A percentile compares a stretch with the other conserved stretches of the same genome.
These are phyloP conservation scores for Drosophila lacertosa DNA, from an alignment of 1,140 invertebrate species.

Conservation along the genomic window DNA sequence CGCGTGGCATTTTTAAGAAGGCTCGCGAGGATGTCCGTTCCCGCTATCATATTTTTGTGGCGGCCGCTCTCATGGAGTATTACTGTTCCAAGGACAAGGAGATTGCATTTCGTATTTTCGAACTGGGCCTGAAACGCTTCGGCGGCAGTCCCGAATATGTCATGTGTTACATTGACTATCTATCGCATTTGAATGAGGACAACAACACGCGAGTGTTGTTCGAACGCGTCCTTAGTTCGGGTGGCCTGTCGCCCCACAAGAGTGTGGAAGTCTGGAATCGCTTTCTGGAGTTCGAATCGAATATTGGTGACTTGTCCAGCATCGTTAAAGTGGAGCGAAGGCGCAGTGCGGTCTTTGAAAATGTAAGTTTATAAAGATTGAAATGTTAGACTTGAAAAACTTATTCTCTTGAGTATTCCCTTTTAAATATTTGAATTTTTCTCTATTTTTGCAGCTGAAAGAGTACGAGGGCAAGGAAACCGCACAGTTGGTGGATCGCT, in stretches of 20 bases:
- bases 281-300: constrained; percentile 99
- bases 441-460: constrained; percentile 89
- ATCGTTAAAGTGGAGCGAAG: constrained; percentile 99
- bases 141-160: constrained; percentile 97
- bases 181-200: constrained; percentile 99
- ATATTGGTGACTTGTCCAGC: constrained; percentile 98
- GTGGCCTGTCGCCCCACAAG: constrained; percentile 95
- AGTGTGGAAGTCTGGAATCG: constrained; percentile 99
- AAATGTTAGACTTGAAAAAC: no score
- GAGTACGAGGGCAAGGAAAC: constrained; percentile 99
- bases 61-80: constrained; percentile 99
- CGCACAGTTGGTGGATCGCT: constrained; percentile 96
- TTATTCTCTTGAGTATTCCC: no score
- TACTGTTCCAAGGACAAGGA: constrained; percentile 99
- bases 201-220: constrained; percentile 99
- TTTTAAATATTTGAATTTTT: background rate
- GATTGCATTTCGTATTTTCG: constrained; percentile 99
- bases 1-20: constrained; percentile 96
- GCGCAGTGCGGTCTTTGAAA: constrained; percentile 94
- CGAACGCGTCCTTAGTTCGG: constrained; percentile 97
- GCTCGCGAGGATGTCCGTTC: constrained; percentile 95
- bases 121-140: constrained; percentile 98
- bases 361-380: constrained; percentile 86
- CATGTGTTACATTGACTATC: constrained; percentile 97
- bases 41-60: constrained; percentile 97